Evolutionary conservation across 2,113 vertebrate species (phyloP), one percentile per base, ranked within the genome.

Genomic region (Crypturellus undulatus): DNA sequence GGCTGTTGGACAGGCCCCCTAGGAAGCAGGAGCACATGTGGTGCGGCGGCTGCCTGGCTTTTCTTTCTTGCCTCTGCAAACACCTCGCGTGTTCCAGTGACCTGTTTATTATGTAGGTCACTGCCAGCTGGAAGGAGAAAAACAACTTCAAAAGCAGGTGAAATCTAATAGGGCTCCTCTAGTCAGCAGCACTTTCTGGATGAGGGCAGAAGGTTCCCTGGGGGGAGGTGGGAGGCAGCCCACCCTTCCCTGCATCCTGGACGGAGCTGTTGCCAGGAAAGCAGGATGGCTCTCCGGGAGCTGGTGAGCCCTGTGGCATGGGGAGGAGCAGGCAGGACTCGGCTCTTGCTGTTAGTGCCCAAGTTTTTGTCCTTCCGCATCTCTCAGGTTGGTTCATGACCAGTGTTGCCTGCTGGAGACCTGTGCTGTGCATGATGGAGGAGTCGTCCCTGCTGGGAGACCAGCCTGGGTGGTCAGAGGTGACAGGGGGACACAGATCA

Each of bases 41-140:
- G 62, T 2, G 8, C 47, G 56, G 43, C 30, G 84, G 28, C 70
- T 92, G 76, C 62, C 77, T 89, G 47, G 34, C 45, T 96, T 96
- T 92, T 94, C 89, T 95, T 25, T 42, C 92, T 42, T 60, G 80
- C 69, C 47, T 95, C 0, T 0, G 68, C 89, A 94, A 93, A 86
- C 73, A 90, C 78, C 69, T 75, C 68, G 81, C 0, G 0, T 91
- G 92, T 96, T 96, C 94, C 73, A 72, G 73, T 96, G 94, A 93
- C 95, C 95, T 96, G 89, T 43, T 96, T 96, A 65, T 82, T 95
- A 96, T 95, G 84, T 96, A 94, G 96, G 94, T 95, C 91, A 92
- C 68, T 38, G 22, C 71, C 84, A 84, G 36, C 34, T 19, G 7
- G 52, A 87, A 95, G 65, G 30, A 60, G 84, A 69, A 71, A 76